Conservation (phyloP, 2,888 invertebrate genomes). For the Agriopis marginaria region DNA sequence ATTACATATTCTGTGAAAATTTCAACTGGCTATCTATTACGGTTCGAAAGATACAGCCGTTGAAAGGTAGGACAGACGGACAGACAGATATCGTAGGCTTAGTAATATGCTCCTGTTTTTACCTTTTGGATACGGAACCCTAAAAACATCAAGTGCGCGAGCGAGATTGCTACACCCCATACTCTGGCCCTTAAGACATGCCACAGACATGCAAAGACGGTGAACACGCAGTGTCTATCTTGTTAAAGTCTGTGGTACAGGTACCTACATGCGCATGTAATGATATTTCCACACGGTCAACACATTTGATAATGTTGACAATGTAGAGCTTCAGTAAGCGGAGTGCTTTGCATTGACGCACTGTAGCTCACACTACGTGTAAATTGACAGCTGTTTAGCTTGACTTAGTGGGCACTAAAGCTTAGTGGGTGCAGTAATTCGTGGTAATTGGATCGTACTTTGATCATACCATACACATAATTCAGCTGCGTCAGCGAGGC, state of each 20-base stretch:
- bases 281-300: constrained; percentile 20
- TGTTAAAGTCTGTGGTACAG: neutral
- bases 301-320: constrained; percentile 38
- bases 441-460: neutral
- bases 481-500: neutral
- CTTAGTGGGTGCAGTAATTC: constrained; percentile 8
- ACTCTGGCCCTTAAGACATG: too few species aligned
- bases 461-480: neutral
- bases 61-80: too few species aligned
- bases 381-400: constrained; percentile 19
- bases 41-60: too few species aligned
- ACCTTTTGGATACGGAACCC: too few species aligned
- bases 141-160: too few species aligned
- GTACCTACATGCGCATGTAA: constrained; percentile 14
- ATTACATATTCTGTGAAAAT: too few species aligned
- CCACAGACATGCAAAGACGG: too few species aligned
- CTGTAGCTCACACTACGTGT: constrained; percentile 2
- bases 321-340: constrained; percentile 38
- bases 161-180: too few species aligned
- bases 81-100: too few species aligned
- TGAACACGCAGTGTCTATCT: too few species aligned
- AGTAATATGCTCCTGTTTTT: too few species aligned
- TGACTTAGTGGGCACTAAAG: constrained; percentile 11
- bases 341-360: constrained; percentile 28
- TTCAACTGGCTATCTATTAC: too few species aligned